Evolutionary conservation across 2,113 vertebrate species (phyloP), one percentile per base, ranked within the genome.

Genomic region (Aix galericulata): DNA sequence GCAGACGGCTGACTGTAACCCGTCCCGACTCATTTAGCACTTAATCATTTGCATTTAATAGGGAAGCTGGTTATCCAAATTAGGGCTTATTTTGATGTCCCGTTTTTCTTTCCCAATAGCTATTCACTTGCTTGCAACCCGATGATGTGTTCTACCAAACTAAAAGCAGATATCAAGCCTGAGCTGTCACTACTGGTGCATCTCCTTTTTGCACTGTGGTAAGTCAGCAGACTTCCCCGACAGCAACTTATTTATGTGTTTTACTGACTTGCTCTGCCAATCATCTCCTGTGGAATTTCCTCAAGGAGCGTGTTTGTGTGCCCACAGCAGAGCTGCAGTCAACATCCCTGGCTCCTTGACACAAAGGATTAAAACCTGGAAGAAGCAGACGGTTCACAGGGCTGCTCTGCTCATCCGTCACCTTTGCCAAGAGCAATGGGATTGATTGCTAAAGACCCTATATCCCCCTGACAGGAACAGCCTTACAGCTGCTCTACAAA

Each of bases 31-130:
- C 69, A 71, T 93, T 95, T 80, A 82, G 63, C 55, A 79, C 60
- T 56, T 88, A 59, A 94, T 83, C 23, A 78, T 91, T 77, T 60
- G 56, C n/a, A 80, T 85, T 93, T 81, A 48, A 84, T 18, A 94
- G 42, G 48, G 60, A 91, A 71, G 38, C 52, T 85, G 16, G 69
- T 73, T 92, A 89, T 59, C 53, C 58, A 86, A 86, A 82, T 68
- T 38, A 52, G n/a, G 8, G 13, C 56, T 91, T 74, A 72, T 91
- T 93, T 95, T 52, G 8, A n/a, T 72, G 50, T 67, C 38, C 86
- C 21, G 40, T 89, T 95, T 93, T 89, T 86, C 34, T 74, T 96
- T 59, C 38, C 29, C 71, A 60, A 53, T 25, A 82, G 53, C 60
- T 84, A 44, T 71, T 66, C 56, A 80, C 36, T 56, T 88, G 38